Base-by-base conservation (phyloP, 2,888 invertebrate genomes). In the Hybos culiciformis region DNA sequence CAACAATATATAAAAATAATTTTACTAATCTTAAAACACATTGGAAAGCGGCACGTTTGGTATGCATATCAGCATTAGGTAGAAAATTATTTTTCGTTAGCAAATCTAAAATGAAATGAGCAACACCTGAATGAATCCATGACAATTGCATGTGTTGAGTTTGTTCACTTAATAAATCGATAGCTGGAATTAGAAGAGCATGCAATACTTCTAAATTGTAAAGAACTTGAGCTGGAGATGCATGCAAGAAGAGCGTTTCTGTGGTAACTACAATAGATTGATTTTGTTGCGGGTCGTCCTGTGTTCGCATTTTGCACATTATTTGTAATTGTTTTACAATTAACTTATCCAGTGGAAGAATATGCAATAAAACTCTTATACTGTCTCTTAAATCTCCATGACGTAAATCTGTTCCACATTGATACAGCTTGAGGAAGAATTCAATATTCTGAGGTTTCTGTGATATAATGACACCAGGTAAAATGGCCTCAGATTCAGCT, bases 401-500 rank as follows among this genome's bases (percentile, higher is more conserved):
- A 50, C 80, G 77, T 55, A 91, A 72, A 42, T 78, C 77, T 57
- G 88, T 84, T 36, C 93, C 94, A 53, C 91, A 68, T 61, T 91
- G 90, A 55, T 90, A 86, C 53, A 94, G 69, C 62, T 90, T 86
- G 58, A 86, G 74, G 62, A 87, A 83, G 62, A 87, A 88, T 46
- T 80, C 79, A 29, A 79, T 74, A 57, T 84, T 83, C 60, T 80
- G 75, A 33, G 79, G 73, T 53, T 83, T 80, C 67, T 83, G 78
- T 1, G 93, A 80, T 72, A 94, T 87, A 39, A 90, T 86, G 54
- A 93, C 91, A 45, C 94, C 93, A 11, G 94, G 94, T 52, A 96
- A 68, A 51, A 81, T 80, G 58, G 80, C 83, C 68, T 96, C 96
- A 1, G 86, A 85, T 57, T 91, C 88, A 15, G 78, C 66, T 56